Evolutionary conservation across 2,113 vertebrate species (phyloP), one percentile per base, ranked within the genome.

Genomic region (Nyctibius bracteatus): DNA sequence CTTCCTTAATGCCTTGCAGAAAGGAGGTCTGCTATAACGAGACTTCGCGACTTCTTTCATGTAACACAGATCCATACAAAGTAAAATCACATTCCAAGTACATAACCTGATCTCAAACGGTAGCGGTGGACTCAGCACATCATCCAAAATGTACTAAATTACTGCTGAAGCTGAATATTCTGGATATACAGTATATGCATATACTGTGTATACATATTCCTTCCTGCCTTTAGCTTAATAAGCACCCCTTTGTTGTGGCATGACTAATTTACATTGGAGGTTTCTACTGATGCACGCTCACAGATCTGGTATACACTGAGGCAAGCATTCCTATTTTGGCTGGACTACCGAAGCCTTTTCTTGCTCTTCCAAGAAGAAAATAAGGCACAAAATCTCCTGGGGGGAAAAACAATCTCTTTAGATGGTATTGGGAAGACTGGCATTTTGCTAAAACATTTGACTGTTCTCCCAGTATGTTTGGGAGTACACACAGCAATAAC

Each of bases 1-100:
- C 43, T 83, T 94, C 59, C 25, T 67, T 63, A 83, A 74, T 43
- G 35, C 43, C 59, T 86, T 74, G 63, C 51, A 91, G 75, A 81
- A 95, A 81, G 23, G 47, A 80, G 25, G 4, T 70, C 59, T 62
- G 86, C n/a, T 70, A 28, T 31, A 80, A 78, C 0, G 5, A 78
- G 51, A 33, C 44, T 46, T 73, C 74, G 83, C 75, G 58, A 49
- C 10, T 66, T 78, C 17, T 70, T 90, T 81, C 13, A 11, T 10
- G 12, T 66, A 74, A 59, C 55, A 52, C 33, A 70, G 82, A 75
- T 28, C 23, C n/a, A 39, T 46, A 58, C 13, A 35, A 71, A 84
- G 51, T 35, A 58, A 94, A 88, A 80, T 28, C 43, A 11, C 51
- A 63, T 65, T 81, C 51, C 10, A 41, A 71, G 27, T 35, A 21